Percentiles rank a stretch among this genome's conserved stretches.
Evolutionary conservation across 1,140 invertebrate species (phyloP).

Genomic region (Drosophila orosa): DNA sequence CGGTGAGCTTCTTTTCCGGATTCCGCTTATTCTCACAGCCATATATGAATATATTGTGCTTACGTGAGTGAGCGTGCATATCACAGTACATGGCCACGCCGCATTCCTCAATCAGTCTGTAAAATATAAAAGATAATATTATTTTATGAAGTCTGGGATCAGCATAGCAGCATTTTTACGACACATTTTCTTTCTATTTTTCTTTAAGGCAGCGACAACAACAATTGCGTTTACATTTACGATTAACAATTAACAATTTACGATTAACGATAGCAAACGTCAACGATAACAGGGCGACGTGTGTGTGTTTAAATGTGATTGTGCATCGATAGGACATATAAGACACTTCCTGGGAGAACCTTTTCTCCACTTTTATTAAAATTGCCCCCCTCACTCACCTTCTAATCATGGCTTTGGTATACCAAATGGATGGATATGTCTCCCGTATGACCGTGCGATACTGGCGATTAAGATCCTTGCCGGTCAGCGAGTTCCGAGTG

Average conservation of each 20-base stretch:
- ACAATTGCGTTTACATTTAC: slow-evolving; percentile 26
- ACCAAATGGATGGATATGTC: slow-evolving; percentile 96
- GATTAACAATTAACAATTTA: slow-evolving; percentile 19
- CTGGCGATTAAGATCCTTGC: slow-evolving; percentile 94
- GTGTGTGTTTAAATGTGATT: not conserved
- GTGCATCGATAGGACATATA: not conserved
- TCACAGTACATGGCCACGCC: slow-evolving; percentile 97
- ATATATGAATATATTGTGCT: slow-evolving; percentile 98
- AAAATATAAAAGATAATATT: not conserved
- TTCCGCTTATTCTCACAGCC: slow-evolving; percentile 95
- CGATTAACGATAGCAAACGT: slow-evolving; percentile 11
- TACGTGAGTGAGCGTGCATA: slow-evolving; percentile 96
- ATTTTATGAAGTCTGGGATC: slow-evolving; percentile 11
- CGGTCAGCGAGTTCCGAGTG: slow-evolving; percentile 94
- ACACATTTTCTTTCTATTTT: not conserved
- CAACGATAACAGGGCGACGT: slow-evolving; percentile 15
- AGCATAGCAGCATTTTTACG: slow-evolving; percentile 38
- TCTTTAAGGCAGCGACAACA: slow-evolving; percentile 21
- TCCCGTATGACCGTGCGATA: slow-evolving; percentile 94
- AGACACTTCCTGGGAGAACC: slow-evolving; percentile 76
- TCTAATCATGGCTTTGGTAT: slow-evolving; percentile 94
- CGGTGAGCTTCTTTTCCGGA: slow-evolving; percentile 90
- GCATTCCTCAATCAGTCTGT: slow-evolving; percentile 94
- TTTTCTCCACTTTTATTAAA: slow-evolving; percentile 83
- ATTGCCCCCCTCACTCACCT: too few relatives aligned